Evolutionary conservation across 37 sponge, comb jelly and placozoan species (phyloP), one percentile per base, ranked within the genome.

Genomic region (Tethya wilhelma): DNA sequence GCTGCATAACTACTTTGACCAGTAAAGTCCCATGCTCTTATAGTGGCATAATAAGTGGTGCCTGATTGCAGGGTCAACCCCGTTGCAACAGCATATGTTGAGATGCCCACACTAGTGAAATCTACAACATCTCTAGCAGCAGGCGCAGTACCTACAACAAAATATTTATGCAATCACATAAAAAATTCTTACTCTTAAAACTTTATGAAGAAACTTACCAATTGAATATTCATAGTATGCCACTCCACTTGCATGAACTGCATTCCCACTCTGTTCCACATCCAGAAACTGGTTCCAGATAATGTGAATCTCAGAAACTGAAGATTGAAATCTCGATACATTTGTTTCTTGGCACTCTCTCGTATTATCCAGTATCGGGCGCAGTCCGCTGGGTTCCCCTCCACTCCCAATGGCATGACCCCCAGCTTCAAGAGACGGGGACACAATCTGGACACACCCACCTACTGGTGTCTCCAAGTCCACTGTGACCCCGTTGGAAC

Each of bases 191-290:
- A 23, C 9, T 8, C 8, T 4, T 44, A 46, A 23, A n/a, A 46
- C 28, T 29, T 42, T 14, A 45, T 28, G 5, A 25, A 23, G 5
- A 2, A 34, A 73, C 85, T 71, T 66, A 90, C 91, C 94, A 23
- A 93, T 67, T 29, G 87, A 83, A 79, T 88, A 88, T 64, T 79
- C 73, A 58, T 93, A 93, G 53, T 89, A 68, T 0, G 85, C 69
- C 34, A 93, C 64, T 4, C 79, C 81, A 20, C 57, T 49, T 20
- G 30, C 73, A 78, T 87, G 88, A 30, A 57, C 56, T 32, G 53
- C 74, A 44, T 28, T 79, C 53, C 44, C 49, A 53, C 40, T 20
- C 73, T 73, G 43, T 32, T 84, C 85, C 31, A 69, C 77, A 78
- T 77, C 88, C 2, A 5, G 23, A 40, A 93, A 93, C 68, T 62